phyloP scores from a whole-genome alignment of 2,113 vertebrate species.

The Telmatochromis brachygnathus region DNA sequence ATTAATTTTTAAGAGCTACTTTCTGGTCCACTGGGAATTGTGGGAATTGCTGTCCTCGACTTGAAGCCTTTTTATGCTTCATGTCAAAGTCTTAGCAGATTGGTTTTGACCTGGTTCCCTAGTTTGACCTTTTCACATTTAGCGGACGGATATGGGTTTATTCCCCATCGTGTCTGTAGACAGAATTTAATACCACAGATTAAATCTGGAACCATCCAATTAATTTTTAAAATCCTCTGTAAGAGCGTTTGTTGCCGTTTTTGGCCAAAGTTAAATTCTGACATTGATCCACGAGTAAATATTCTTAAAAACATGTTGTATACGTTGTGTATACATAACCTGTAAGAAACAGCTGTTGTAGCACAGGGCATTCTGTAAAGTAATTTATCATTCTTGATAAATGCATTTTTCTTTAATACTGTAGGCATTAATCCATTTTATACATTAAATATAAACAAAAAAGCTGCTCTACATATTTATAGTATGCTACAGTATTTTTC shows the following conservation, averaged over 20 bases:
- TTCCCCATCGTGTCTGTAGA: background rate
- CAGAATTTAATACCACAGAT: background rate
- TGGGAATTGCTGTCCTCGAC: background rate
- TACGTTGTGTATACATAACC: too few relatives aligned
- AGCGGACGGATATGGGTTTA: background rate
- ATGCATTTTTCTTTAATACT: background rate
- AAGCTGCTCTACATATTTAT: background rate
- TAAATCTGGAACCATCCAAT: background rate
- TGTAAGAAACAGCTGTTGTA: background rate
- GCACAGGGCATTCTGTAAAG: background rate
- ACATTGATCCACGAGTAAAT: background rate
- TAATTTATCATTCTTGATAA: background rate
- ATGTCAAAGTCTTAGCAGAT: background rate
- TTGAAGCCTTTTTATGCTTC: background rate
- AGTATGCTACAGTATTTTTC: background rate
- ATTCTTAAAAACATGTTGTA: background rate
- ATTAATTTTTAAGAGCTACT: background rate
- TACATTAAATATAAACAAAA: background rate
- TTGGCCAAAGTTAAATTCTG: background rate
- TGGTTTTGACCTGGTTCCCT: slow-evolving; percentile 3
- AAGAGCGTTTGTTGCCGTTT: background rate
- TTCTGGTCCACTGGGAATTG: slow-evolving; percentile 8
- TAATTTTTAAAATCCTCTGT: background rate
- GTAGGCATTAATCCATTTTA: background rate
- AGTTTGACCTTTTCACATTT: background rate